Percentiles rank a stretch among this genome's conserved stretches.
Conservation (phyloP, 2,797 vertebrate species). For the Brachyalestes nurse region DNA sequence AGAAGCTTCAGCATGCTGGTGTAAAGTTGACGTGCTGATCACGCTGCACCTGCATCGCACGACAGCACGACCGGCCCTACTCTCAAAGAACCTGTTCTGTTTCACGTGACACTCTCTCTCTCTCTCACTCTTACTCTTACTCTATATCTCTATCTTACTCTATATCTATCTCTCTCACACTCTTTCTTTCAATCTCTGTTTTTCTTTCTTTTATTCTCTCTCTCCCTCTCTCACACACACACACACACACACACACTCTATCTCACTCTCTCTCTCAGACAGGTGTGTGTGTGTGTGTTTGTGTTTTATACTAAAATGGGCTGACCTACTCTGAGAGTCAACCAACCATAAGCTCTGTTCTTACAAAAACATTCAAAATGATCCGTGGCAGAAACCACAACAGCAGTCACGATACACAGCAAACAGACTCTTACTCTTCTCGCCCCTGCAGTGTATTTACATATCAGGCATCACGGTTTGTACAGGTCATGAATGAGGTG, state of each 20-base stretch:
- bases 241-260: too few species aligned
- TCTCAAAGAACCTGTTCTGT: slow-evolving; percentile 15
- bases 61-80: not conserved
- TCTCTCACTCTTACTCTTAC: not conserved
- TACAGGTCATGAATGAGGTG: too few species aligned
- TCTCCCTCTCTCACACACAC: not conserved
- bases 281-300: too few species aligned
- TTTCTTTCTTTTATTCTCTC: too few species aligned
- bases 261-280: too few species aligned
- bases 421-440: too few species aligned
- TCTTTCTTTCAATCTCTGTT: not conserved
- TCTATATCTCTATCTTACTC: too few species aligned
- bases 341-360: not conserved
- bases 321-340: not conserved
- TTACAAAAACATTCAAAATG: not conserved
- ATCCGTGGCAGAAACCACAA: not conserved
- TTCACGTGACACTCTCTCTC: not conserved
- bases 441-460: too few species aligned
- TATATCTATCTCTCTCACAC: too few species aligned
- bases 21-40: not conserved
- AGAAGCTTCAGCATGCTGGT: not conserved
- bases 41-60: not conserved
- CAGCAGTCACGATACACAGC: not conserved
- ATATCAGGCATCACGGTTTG: too few species aligned
- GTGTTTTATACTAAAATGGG: not conserved